Conservation (phyloP, 2,113 vertebrate species). For the Alethe diademata region DNA sequence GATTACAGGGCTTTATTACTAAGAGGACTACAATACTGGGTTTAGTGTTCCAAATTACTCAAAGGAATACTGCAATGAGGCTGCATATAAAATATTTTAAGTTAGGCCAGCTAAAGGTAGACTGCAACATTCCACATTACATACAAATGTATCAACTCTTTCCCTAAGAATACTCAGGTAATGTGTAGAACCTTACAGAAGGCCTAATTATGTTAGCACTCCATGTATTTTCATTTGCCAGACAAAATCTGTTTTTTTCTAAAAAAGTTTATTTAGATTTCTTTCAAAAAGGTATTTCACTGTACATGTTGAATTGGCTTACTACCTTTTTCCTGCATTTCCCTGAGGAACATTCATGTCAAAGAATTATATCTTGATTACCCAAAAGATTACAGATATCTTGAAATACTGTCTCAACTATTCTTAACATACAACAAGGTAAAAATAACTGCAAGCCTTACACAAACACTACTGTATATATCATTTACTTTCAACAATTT, state of each 20-base stretch:
- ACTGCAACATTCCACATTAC: neutral
- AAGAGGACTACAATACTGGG: neutral
- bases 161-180: neutral
- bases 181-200: neutral
- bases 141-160: neutral
- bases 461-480: neutral
- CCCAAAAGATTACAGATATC: neutral
- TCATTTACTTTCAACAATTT: neutral
- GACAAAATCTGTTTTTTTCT: neutral
- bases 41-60: neutral
- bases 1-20: neutral
- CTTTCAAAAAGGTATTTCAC: neutral
- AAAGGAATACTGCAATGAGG: neutral
- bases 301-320: neutral
- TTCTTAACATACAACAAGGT: neutral
- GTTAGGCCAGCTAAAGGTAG: neutral
- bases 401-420: neutral
- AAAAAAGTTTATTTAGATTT: neutral
- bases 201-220: neutral
- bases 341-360: neutral
- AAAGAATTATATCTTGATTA: neutral
- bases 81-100: neutral
- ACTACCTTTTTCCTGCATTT: neutral
- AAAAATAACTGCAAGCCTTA: neutral
- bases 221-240: neutral